These are phyloP conservation scores for Drosophila lini DNA, from an alignment of 1,140 invertebrate genomes.

Conservation along the genomic window DNA sequence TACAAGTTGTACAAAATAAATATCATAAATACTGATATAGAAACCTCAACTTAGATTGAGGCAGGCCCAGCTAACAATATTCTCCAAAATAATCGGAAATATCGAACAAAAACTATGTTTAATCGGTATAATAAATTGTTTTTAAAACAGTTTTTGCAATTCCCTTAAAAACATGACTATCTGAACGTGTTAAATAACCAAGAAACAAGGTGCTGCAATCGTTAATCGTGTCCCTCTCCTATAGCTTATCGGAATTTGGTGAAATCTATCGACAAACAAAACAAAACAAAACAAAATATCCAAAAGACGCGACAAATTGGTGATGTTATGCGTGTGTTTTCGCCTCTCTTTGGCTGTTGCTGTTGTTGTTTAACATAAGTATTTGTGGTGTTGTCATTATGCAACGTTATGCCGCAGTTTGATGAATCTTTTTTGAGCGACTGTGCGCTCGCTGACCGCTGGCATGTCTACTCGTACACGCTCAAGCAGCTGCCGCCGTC, in stretches of 20 bases:
- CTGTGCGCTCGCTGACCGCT: conserved; percentile 72
- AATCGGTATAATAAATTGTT: neutral
- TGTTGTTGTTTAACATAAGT: neutral
- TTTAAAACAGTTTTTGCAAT: neutral
- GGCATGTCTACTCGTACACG: conserved; percentile 74
- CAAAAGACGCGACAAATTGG: conserved; percentile 16
- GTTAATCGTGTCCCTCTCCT: conserved; percentile 6
- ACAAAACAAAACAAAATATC: conserved; percentile 1
- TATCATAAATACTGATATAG: neutral
- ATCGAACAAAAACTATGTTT: neutral
- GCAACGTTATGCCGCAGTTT: conserved; percentile 77
- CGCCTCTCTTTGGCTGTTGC: neutral
- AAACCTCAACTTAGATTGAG: neutral
- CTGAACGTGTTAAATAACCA: neutral
- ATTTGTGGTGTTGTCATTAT: conserved; percentile 50
- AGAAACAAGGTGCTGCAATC: conserved; percentile 10
- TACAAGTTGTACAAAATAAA: neutral
- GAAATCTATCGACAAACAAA: conserved; percentile 23
- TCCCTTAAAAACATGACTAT: neutral
- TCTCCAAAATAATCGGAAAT: neutral
- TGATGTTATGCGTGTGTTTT: conserved; percentile 28
- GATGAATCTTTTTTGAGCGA: conserved; percentile 81
- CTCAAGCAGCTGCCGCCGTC: conserved; percentile 50
- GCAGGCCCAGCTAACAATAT: neutral
- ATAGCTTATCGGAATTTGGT: conserved; percentile 24